phyloP scores from a whole-genome alignment of 2,888 invertebrate genomes.

The Dusona sp. region DNA sequence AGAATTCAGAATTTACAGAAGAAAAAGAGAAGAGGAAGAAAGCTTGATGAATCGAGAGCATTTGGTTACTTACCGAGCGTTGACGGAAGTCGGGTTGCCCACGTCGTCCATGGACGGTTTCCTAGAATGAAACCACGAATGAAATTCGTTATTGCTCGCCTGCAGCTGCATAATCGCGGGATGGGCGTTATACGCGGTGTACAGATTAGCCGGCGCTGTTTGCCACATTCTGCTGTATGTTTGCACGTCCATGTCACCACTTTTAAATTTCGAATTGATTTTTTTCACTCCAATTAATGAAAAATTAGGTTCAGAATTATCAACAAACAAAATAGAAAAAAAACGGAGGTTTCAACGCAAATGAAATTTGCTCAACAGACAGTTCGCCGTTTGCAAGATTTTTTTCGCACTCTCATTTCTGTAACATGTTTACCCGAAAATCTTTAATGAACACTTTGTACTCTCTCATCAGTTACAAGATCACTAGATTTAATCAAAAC shows the following conservation, averaged over 20 bases:
- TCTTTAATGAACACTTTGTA: background rate
- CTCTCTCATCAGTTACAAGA: background rate
- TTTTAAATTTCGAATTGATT: constrained; percentile 19
- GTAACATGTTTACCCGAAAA: background rate
- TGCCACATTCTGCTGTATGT: constrained; percentile 81
- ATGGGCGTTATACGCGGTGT: constrained; percentile 79
- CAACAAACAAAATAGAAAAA: background rate
- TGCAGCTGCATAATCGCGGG: constrained; percentile 82
- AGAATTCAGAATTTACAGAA: background rate
- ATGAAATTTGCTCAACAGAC: constrained; percentile 4
- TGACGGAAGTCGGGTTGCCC: constrained; percentile 93
- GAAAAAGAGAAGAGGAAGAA: background rate
- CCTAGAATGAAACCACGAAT: constrained; percentile 88
- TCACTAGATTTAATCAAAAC: background rate
- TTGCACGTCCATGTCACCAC: constrained; percentile 76
- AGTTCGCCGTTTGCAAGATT: constrained; percentile 1
- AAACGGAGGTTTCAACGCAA: background rate
- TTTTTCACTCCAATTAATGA: constrained; percentile 11
- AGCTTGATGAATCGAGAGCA: constrained; percentile 7
- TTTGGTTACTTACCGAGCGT: constrained; percentile 91
- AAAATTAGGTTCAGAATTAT: background rate
- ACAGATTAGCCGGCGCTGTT: constrained; percentile 77
- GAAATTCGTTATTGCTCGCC: constrained; percentile 83
- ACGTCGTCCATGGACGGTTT: constrained; percentile 95
- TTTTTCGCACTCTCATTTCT: constrained; percentile 34